These are phyloP conservation scores for Amphilophus citrinellus DNA, from an alignment of 2,113 vertebrate genomes.

Conservation along the genomic window DNA sequence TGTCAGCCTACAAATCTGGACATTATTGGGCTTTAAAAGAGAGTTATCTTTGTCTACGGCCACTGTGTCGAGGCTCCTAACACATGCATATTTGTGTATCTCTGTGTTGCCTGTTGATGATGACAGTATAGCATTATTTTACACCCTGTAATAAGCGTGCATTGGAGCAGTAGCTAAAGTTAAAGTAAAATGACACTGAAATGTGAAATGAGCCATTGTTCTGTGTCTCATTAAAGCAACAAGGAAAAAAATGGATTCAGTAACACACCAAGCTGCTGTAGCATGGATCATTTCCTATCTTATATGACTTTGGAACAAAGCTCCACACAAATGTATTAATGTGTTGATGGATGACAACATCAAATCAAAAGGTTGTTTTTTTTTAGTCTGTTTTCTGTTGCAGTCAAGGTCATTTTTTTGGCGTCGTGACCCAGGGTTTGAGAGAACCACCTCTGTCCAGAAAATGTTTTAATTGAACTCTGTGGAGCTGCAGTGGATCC, in stretches of 20 bases:
- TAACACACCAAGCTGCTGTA: neutral
- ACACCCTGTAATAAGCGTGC: neutral
- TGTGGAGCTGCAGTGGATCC: neutral
- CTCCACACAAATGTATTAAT: neutral
- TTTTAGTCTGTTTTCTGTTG: neutral
- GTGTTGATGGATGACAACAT: neutral
- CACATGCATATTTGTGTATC: neutral
- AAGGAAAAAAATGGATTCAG: neutral
- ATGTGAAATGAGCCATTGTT: constrained; percentile 12
- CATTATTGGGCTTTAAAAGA: neutral
- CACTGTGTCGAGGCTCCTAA: neutral
- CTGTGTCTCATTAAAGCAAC: constrained; percentile 6
- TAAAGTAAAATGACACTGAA: constrained; percentile 2
- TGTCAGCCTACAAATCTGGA: neutral
- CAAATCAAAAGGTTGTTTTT: neutral
- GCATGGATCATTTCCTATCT: neutral
- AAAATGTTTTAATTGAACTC: neutral
- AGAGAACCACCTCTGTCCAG: too few species aligned
- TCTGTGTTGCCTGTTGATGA: neutral
- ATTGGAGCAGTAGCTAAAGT: neutral
- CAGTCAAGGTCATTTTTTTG: neutral
- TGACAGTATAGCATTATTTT: neutral
- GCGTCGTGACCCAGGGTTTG: neutral
- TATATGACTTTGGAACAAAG: neutral
- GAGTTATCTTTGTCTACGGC: neutral